Conservation (phyloP, 2,797 vertebrate genomes). For the Tokudaia muenninki region DNA sequence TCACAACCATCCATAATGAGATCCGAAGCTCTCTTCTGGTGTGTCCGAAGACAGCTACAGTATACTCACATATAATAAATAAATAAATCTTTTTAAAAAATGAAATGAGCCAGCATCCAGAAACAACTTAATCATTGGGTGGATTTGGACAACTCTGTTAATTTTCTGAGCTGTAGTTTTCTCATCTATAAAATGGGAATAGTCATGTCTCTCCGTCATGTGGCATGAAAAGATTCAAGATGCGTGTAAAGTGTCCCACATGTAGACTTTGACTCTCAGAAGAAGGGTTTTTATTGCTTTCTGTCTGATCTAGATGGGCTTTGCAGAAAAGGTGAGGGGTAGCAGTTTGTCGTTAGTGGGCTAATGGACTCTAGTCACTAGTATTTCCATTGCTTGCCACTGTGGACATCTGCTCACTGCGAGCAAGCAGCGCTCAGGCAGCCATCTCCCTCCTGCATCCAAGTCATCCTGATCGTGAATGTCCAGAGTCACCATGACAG, state of each 20-base stretch:
- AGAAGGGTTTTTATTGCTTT: no score
- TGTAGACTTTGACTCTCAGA: not conserved
- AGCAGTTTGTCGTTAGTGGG: not conserved
- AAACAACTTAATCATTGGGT: not conserved
- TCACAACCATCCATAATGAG: no score
- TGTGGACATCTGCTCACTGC: not conserved
- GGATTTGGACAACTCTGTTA: not conserved
- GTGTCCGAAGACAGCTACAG: no score
- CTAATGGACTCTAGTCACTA: not conserved
- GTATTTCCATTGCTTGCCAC: not conserved
- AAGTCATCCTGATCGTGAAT: not conserved
- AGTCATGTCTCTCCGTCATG: rapidly evolving
- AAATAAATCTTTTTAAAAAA: no score
- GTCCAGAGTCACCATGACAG: not conserved
- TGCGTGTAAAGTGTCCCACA: rapidly evolving
- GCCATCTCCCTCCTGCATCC: not conserved
- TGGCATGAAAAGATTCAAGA: rapidly evolving
- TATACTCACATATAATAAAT: no score
- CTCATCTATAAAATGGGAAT: not conserved
- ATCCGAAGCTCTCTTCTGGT: no score
- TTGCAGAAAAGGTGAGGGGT: not conserved
- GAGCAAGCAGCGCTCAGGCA: not conserved
- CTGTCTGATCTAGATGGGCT: not conserved
- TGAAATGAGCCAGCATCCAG: not conserved
- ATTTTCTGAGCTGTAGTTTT: not conserved